Base-by-base conservation (phyloP, 92 coral and sea anemone species). In the Palythoa grandiflora region DNA sequence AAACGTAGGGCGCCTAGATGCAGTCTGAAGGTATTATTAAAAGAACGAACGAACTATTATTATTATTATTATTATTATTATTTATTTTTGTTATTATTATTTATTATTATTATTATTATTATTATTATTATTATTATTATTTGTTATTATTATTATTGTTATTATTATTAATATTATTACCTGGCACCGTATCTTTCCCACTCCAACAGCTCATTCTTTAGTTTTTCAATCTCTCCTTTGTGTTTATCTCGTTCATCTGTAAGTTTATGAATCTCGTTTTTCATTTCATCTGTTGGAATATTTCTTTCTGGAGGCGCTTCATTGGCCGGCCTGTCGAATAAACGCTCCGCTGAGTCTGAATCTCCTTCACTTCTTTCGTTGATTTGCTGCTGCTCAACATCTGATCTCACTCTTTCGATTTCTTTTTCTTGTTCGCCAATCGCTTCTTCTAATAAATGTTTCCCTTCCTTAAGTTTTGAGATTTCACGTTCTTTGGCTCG, bases 171-270 rank as follows among this genome's bases (percentile, higher is more conserved):
- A 28, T 28, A 1, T 57, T 28, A 40, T 5, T 87, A 90, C 93
- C 93, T 90, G 83, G 88, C 79, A 68, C 94, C 98, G 48, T 88
- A 94, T 92, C 94, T 89, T 77, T 93, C 98, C 98, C 98, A 95
- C 72, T 95, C 90, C 50, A 68, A 68, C 60, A 95, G 76, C 35
- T 86, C 87, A 15, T 83, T 85, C 53, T 68, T 89, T 78, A 93
- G 83, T 15, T 89, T 95, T 1, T 61, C 71, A 36, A 91, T 89
- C 63, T 88, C 90, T 65, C 83, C 83, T 57, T 84, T 87, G 80
- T 90, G 93, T 54, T 85, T 84, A 48, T 80, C 84, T 72, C 89
- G 87, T 72, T 89, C 89, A 8, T 81, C 77, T 35, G 86, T 68
- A 40, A 91, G 79, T 54, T 74, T 88, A 20, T 81, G 85, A 38